phyloP scores from a whole-genome alignment of 2,113 vertebrate genomes.

The Capra hircus region DNA sequence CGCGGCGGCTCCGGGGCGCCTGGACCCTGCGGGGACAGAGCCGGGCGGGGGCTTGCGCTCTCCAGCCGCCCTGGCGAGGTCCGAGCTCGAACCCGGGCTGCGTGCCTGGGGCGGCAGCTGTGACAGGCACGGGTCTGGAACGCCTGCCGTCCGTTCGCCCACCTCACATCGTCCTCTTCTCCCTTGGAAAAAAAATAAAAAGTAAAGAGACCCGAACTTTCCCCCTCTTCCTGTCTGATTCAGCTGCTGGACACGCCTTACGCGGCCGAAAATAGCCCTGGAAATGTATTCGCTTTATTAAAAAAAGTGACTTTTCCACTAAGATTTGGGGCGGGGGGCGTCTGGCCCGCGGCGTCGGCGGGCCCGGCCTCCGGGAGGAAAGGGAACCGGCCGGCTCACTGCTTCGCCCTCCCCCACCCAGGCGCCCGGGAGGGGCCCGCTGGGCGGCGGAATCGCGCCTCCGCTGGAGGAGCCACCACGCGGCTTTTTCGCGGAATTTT shows the following conservation, averaged over 20 bases:
- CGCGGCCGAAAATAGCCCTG: conserved; percentile 54
- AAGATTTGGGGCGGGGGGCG: conserved; percentile 19
- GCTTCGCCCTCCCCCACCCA: not conserved
- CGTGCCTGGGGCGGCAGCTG: conserved; percentile 48
- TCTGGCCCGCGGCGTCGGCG: not conserved
- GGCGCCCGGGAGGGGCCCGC: conserved; percentile 22
- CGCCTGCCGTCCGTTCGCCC: conserved; percentile 69
- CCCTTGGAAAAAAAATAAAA: not conserved
- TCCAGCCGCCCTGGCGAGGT: not conserved
- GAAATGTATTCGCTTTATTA: not conserved
- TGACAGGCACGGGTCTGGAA: conserved; percentile 37
- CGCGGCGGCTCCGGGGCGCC: not conserved
- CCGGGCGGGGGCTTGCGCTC: not conserved
- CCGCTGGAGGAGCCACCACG: conserved; percentile 68
- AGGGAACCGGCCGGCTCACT: not conserved
- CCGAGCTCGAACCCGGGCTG: not conserved
- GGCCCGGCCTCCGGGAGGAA: not conserved
- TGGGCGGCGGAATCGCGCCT: conserved; percentile 40
- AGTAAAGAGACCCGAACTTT: conserved; percentile 40
- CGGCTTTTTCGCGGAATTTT: conserved; percentile 76
- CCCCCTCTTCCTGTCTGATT: conserved; percentile 68
- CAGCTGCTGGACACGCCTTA: conserved; percentile 55
- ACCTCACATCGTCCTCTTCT: not conserved
- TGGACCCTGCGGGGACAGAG: not conserved
- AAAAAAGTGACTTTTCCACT: conserved; percentile 31